Evolutionary conservation across 2,888 invertebrate species (phyloP).

Genomic region (Sinohyriopsis cumingii): DNA sequence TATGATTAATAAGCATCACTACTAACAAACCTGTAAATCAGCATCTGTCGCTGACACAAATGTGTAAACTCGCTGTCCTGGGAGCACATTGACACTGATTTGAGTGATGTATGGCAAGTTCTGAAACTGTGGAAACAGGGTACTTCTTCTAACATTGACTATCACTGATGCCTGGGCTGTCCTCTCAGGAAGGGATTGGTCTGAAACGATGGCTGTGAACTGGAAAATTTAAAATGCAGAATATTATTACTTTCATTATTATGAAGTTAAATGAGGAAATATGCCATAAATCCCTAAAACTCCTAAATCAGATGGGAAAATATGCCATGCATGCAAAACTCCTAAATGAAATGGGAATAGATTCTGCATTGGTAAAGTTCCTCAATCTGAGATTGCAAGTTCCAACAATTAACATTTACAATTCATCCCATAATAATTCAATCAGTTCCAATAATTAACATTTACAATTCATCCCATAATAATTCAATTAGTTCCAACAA

Average conservation of each 20-base stretch:
- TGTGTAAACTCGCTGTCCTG: conserved; percentile 42
- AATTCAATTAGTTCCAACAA: too few relatives aligned
- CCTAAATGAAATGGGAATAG: too few relatives aligned
- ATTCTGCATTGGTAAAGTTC: too few relatives aligned
- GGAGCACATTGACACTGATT: conserved; percentile 28
- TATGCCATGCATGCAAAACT: not conserved
- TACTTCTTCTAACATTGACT: conserved; percentile 52
- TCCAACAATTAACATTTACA: too few relatives aligned
- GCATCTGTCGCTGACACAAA: conserved; percentile 40
- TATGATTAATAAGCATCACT: not conserved
- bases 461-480: too few relatives aligned
- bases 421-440: too few relatives aligned
- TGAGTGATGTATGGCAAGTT: conserved; percentile 40
- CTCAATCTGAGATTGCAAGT: too few relatives aligned
- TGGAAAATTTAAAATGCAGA: conserved; percentile 24
- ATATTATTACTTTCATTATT: not conserved
- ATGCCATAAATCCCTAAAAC: not conserved
- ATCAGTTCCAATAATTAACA: too few relatives aligned
- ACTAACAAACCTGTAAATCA: conserved; percentile 37
- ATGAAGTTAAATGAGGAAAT: not conserved
- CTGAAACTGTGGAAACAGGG: conserved; percentile 36
- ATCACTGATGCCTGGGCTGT: conserved; percentile 49
- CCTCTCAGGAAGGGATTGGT: conserved; percentile 53
- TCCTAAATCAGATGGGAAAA: not conserved
- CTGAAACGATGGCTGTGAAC: conserved; percentile 59